Base-by-base conservation (phyloP, 1,140 invertebrate genomes). In the Drosophila oshimai region DNA sequence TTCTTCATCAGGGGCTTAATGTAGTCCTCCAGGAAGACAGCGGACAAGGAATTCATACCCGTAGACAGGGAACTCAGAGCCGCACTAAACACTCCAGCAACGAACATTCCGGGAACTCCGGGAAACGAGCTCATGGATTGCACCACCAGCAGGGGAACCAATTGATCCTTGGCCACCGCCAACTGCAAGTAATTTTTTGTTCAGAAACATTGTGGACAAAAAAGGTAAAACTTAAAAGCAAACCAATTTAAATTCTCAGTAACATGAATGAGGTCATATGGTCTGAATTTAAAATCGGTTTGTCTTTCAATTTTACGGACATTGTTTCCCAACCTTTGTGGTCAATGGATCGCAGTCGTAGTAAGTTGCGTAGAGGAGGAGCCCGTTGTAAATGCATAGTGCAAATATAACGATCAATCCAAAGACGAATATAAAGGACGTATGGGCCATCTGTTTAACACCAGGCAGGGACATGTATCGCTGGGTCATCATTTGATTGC, bases 41-140 rank as follows among this genome's bases (percentile, higher is more conserved):
- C 97, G 0, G 97, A 95, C 92, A 98, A 94, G 0, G 97, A 97
- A 84, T 98, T 99, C 13, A 98, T 92, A 24, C 97, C 97, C 12
- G 97, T 98, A 1, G 97, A 98, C 5, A 98, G 92, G 0, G 98
- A 98, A 91, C 97, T 98, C 2, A 98, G 91, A 20, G 96, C 96
- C 12, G 96, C 96, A 90, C 96, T 96, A 81, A 97, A 97, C 22
- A 98, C 94, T 44, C 96, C 96, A 26, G 96, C 96, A 2, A 97
- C 94, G 89, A 97, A 97, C 9, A 97, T 91, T 28, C 96, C 96
- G 0, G 96, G 93, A 20, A 97, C 81, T 1, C 96, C 96, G 0
- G 95, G 95, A 47, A 94, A 92, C 28, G 94, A 92, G 2, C 95
- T 93, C 3, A 97, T 81, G 20, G 95, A 93, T 69, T 97, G 94